A percentile compares a stretch with the other conserved stretches of the same genome.
These are phyloP conservation scores for Eulemur mongoz DNA, from an alignment of 2,797 vertebrate genomes.

Conservation along the genomic window DNA sequence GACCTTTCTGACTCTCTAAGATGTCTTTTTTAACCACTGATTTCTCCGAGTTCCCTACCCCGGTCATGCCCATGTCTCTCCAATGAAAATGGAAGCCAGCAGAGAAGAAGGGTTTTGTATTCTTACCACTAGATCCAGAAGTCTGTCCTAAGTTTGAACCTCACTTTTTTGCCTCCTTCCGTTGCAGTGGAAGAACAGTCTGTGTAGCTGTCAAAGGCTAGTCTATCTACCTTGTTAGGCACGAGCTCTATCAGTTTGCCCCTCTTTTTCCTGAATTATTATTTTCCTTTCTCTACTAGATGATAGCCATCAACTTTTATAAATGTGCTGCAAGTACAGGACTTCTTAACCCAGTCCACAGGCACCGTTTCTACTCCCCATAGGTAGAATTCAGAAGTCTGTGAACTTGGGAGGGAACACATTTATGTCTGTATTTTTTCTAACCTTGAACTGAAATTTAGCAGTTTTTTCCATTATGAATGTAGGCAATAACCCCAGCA, in stretches of 20 bases:
- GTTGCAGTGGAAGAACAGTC: neutral
- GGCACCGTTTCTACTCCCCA: neutral
- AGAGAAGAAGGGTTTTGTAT: neutral
- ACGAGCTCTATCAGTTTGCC: neutral
- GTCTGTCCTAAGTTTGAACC: neutral
- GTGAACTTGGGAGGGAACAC: neutral
- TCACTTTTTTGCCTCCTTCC: neutral
- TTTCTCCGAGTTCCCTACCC: neutral
- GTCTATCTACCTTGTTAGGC: neutral
- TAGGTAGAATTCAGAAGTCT: neutral
- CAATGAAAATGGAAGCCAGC: neutral
- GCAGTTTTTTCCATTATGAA: neutral
- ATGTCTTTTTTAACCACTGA: neutral
- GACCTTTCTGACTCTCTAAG: neutral
- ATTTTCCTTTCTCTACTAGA: neutral
- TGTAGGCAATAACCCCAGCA: neutral
- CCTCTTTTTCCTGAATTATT: neutral
- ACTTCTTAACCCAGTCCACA: neutral
- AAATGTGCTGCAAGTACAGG: neutral
- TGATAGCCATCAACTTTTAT: neutral
- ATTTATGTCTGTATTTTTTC: neutral
- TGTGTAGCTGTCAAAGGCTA: neutral
- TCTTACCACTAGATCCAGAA: neutral
- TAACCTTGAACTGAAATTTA: neutral
- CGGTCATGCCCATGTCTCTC: neutral